phyloP scores from a whole-genome alignment of 2,113 vertebrate genomes.

The Apodemus sylvaticus region DNA sequence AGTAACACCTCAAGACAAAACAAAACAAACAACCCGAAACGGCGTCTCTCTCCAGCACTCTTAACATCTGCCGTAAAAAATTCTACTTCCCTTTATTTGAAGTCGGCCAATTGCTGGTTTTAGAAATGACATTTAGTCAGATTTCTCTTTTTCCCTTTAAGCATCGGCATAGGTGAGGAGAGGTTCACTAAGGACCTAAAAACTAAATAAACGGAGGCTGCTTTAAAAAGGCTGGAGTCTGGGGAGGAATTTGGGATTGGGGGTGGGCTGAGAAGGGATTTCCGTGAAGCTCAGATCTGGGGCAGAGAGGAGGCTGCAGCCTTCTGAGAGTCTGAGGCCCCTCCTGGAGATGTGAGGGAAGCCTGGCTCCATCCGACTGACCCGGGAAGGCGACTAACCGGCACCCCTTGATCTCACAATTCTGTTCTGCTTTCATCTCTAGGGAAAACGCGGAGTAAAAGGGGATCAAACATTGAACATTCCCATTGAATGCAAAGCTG shows the following conservation, averaged over 20 bases:
- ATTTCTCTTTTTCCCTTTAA: fast-evolving
- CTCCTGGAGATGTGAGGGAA: not conserved
- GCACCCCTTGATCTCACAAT: conserved; percentile 61
- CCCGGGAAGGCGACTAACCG: conserved; percentile 45
- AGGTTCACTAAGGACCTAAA: not conserved
- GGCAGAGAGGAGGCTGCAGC: not conserved
- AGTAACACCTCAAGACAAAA: not conserved
- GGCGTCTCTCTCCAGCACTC: not conserved
- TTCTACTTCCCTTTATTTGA: not conserved
- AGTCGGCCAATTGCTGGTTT: conserved; percentile 13
- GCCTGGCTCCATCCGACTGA: not conserved
- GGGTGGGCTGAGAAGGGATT: not conserved
- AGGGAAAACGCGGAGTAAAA: conserved; percentile 23
- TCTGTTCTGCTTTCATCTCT: conserved; percentile 61
- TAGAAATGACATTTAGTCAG: conserved; percentile 24
- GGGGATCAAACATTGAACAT: conserved; percentile 69
- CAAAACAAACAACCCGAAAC: not conserved
- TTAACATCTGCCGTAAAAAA: conserved; percentile 28
- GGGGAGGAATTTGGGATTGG: too few species aligned
- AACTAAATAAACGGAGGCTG: not conserved
- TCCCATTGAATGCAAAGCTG: conserved; percentile 62
- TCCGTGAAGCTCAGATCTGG: not conserved
- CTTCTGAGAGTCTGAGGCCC: not conserved
- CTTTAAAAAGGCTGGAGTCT: conserved; percentile 15
- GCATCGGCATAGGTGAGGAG: not conserved